Evolutionary conservation across 2,113 vertebrate species (phyloP), one percentile per base, ranked within the genome.

Genomic region (Sterrhoptilus dennistouni): DNA sequence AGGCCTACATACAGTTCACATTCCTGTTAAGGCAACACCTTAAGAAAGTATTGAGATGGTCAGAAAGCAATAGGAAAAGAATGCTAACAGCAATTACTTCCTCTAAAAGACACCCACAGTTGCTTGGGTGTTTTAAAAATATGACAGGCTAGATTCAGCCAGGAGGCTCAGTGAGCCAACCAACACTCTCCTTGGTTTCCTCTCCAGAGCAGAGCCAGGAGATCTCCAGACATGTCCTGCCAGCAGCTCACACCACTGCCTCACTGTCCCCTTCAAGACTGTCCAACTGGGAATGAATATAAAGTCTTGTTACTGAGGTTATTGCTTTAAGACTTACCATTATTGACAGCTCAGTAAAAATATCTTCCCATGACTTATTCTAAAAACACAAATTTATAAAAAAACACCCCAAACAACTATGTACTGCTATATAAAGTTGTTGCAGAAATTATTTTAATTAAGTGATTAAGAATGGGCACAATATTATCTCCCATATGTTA

Each of bases 21-120:
- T 93, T 93, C 79, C 75, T 64, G 33, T 61, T 90, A 78, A 64
- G 36, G 80, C 64, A 96, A 89, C 69, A 91, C 91, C 38, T 90
- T 61, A 79, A 83, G 60, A 90, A 96, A 83, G 59, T 60, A 70
- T 36, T 63, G 83, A 90, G 68, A 93, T 94, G 68, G 71, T 77
- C 83, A 96, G 90, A 93, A 95, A 84, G 61, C 61, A 90, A 78
- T 66, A 71, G 80, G 69, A 90, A 83, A 93, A 93, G 69, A 95
- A 96, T 92, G 76, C 53, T 96, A 81, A 87, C 92, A 84, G 83
- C 65, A 94, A 93, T 95, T 86, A 61, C 53, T 94, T 93, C 61
- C 85, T 89, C 71, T 19, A 35, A 93, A 89, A 93, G 79, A 78
- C 85, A 81, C 44, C 25, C 53, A 0, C 40, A 56, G 76, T 90